Conservation (phyloP, 1,140 invertebrate genomes). For the Piezodorus guildinii region DNA sequence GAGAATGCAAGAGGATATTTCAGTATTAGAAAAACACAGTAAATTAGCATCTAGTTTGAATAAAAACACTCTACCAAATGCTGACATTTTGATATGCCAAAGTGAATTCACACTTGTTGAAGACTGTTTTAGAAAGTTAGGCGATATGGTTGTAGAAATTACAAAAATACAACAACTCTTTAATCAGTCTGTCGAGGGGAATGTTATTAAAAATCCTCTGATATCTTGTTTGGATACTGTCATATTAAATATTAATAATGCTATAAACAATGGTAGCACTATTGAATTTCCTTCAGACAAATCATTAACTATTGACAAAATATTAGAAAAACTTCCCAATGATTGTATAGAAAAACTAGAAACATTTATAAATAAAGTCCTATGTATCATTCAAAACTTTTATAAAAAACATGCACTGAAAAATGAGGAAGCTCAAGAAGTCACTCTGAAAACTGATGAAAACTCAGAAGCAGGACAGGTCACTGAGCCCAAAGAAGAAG, state of each 20-base stretch:
- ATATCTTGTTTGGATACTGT: slow-evolving; percentile 24
- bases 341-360: slow-evolving; percentile 3
- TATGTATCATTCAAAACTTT: slow-evolving; percentile 53
- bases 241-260: slow-evolving; percentile 28
- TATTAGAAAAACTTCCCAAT: background rate
- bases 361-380: slow-evolving; percentile 34
- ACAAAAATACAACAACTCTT: slow-evolving; percentile 18
- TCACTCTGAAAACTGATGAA: background rate
- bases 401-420: slow-evolving; percentile 46
- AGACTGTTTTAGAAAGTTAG: slow-evolving; percentile 14
- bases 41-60: slow-evolving; percentile 3
- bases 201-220: slow-evolving; percentile 20
- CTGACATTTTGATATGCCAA: background rate
- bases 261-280: slow-evolving; percentile 13
- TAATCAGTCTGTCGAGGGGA: slow-evolving; percentile 10
- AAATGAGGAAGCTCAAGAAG: background rate
- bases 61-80: background rate
- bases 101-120: background rate
- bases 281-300: background rate
- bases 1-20: slow-evolving; percentile 9
- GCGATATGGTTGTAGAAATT: slow-evolving; percentile 5
- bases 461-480: slow-evolving; percentile 28
- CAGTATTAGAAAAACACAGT: slow-evolving; percentile 10
- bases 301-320: background rate
- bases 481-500: slow-evolving; percentile 33